Evolutionary conservation across 2,888 invertebrate genomes (phyloP), one percentile per base, ranked within the genome.

Genomic region (Yponomeuta cagnagella): DNA sequence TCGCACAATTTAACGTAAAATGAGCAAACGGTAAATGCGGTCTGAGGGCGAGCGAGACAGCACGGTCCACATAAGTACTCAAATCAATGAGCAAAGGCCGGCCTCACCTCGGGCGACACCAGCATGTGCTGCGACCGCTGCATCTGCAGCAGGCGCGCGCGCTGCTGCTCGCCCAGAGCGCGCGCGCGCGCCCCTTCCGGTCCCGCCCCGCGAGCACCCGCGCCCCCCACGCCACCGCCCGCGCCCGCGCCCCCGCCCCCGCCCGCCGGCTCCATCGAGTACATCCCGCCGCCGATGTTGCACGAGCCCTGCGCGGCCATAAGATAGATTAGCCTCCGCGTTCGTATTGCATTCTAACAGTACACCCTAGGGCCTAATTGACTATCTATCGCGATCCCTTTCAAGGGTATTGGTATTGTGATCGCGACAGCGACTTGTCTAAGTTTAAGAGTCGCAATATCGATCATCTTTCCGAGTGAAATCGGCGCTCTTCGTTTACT

Each of bases 111-210:
- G 0, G 89, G 88, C 58, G 91, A 95, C 78, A 97, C 96, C 74
- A 97, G 93, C 88, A 96, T 88, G 80, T 96, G 96, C 82, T 97
- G 97, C 81, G 95, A 95, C 79, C 95, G 95, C 84, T 97, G 97
- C 83, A 95, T 94, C 77, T 96, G 95, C 79, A 97, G 87, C 77
- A 97, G 88, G 12, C 97, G 93, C 76, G 95, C 94, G 78, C 95
- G 89, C 72, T 90, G 87, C 77, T 88, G 95, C 74, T 95, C 94
- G 70, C 95, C 86, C 77, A 93, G 89, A 77, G 93, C 93, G 63
- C 93, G 93, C 76, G 93, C 93, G 68, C 93, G 81, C 71, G 71
- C 72, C 37, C 76, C 74, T 66, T 72, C 75, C 79, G 77, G 65
- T 72, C 78, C 69, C 79, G 77, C 37, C 76, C 76, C 65, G 76